phyloP scores from a whole-genome alignment of 2,888 invertebrate species.

The Syrista parreyssii region DNA sequence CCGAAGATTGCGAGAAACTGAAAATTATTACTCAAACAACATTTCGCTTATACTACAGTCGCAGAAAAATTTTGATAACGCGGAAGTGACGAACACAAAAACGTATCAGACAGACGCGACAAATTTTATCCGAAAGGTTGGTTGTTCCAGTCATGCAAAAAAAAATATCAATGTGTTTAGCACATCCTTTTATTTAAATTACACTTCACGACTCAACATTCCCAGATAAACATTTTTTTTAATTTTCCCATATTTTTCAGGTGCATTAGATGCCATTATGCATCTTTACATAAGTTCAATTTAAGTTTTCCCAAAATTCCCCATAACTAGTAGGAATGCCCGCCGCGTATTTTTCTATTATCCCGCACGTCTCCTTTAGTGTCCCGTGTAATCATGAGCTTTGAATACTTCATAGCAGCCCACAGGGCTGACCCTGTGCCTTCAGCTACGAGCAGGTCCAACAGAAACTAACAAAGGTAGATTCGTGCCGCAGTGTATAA shows the following conservation, averaged over 20 bases:
- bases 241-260: not conserved
- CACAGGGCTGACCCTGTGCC: constrained; percentile 21
- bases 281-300: not conserved
- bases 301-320: not conserved
- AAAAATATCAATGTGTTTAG: no score
- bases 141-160: no score
- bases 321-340: not conserved
- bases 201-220: no score
- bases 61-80: no score
- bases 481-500: not conserved
- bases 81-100: no score
- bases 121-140: no score
- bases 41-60: not conserved
- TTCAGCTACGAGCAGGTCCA: not conserved
- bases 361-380: constrained; percentile 9
- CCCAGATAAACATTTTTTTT: not conserved
- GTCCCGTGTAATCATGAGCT: constrained; percentile 16
- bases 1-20: not conserved
- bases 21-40: not conserved
- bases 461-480: not conserved
- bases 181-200: no score
- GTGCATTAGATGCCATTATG: not conserved
- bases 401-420: constrained; percentile 20
- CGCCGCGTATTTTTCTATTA: not conserved
- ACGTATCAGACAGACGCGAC: no score